Conservation (phyloP, 1,140 invertebrate species). For the Pteromalus puparum region DNA sequence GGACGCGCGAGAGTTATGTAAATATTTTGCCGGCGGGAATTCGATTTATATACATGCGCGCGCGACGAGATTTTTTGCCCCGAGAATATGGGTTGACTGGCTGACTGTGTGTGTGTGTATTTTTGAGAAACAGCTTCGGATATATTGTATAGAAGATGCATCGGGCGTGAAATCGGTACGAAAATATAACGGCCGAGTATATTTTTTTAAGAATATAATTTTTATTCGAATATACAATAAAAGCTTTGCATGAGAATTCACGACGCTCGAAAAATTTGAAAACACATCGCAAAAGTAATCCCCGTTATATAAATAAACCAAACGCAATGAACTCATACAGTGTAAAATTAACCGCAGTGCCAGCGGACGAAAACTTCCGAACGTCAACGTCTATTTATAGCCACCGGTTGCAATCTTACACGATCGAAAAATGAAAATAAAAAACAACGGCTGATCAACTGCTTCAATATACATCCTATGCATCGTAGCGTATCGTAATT, state of each 20-base stretch:
- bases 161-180: no score
- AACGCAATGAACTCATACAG: neutral
- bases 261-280: no score
- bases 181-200: no score
- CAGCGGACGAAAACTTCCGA: neutral
- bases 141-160: no score
- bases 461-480: neutral
- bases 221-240: no score
- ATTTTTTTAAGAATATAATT: no score
- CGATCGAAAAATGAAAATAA: neutral
- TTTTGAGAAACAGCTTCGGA: no score
- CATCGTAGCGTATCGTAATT: slow-evolving; percentile 29
- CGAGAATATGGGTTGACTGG: no score
- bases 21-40: neutral
- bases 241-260: no score
- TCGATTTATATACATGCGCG: neutral
- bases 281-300: neutral
- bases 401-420: neutral
- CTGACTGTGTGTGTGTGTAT: no score
- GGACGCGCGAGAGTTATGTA: no score
- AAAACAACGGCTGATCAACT: neutral
- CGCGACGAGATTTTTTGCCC: no score
- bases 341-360: neutral
- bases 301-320: neutral
- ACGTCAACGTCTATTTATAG: neutral